Evolutionary conservation across 2,797 vertebrate species (phyloP), one percentile per base, ranked within the genome.

Genomic region (Microcaecilia unicolor): DNA sequence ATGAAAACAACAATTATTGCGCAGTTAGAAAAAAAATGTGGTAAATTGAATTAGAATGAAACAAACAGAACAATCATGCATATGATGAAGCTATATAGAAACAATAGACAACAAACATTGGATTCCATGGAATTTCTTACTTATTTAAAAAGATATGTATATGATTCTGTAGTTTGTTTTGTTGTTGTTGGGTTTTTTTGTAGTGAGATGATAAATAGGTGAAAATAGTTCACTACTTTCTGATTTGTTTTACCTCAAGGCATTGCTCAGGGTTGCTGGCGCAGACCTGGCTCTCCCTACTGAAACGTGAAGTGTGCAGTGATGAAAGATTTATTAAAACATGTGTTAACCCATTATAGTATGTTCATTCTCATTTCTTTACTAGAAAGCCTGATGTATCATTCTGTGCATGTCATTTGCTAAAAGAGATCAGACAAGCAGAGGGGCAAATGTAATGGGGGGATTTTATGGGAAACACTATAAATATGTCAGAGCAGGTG

Each of bases 261-360:
- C 78, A 78, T 76, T 22, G 80, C 81, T 80, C 71, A 64, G 45
- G 77, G 80, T 80, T 69, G 78, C 54, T 60, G 62, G 61, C 72
- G 71, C 59, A 74, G 63, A 47, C 63, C 51, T 53, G 40, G 67
- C 67, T 76, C 65, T 65, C 64, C 61, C 58, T 70, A 78, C 55
- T 14, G 42, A 72, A 75, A 72, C 77, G 63, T 57, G 63, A 72
- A 82, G 77, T 74, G 64, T 63, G 68, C 72, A 75, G 79, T 76
- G 78, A 76, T 75, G 76, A 76, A 78, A 75, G 70, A 83, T 77
- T 76, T 77, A 78, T 81, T 80, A 79, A 80, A 84, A 80, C 64
- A 59, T 69, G 61, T 68, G 67, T 83, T 83, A 81, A 83, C 74
- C 74, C 76, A 74, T 74, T 76, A 78, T 54, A 66, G 73, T 68